Conservation (phyloP, 2,888 invertebrate species). For the Serrognathus titanus region DNA sequence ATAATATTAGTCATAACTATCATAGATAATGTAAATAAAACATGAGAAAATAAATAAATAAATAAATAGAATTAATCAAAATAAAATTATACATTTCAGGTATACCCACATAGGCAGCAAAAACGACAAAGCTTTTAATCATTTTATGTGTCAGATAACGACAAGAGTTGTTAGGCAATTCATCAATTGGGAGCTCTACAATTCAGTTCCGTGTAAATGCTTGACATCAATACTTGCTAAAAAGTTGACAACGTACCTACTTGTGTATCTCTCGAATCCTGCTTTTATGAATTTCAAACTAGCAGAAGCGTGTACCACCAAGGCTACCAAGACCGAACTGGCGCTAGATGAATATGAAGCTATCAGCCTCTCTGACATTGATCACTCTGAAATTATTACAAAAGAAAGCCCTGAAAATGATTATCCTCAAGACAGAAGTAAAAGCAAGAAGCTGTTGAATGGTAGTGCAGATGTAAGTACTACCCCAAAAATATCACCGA, state of each 20-base stretch:
- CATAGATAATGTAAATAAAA: too few species aligned
- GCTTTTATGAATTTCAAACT: slow-evolving; percentile 49
- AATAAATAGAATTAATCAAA: too few species aligned
- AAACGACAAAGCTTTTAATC: slow-evolving; percentile 51
- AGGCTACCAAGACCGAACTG: slow-evolving; percentile 27
- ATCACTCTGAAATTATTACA: slow-evolving; percentile 9
- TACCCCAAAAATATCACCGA: slow-evolving; percentile 22
- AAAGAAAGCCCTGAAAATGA: not conserved
- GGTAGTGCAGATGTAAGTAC: not conserved
- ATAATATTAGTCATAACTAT: too few species aligned
- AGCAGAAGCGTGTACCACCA: slow-evolving; percentile 28
- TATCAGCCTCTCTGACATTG: slow-evolving; percentile 30
- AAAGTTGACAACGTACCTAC: slow-evolving; percentile 53
- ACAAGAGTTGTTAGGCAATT: slow-evolving; percentile 58
- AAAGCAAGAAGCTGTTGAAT: slow-evolving; percentile 1
- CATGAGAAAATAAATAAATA: too few species aligned
- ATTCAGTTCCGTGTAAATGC: slow-evolving; percentile 63
- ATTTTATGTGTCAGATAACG: slow-evolving; percentile 59
- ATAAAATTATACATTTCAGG: slow-evolving; percentile 29
- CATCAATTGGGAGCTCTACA: slow-evolving; percentile 65
- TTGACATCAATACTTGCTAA: slow-evolving; percentile 61
- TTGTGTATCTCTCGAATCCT: slow-evolving; percentile 53
- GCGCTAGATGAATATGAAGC: slow-evolving; percentile 33
- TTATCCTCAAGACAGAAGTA: slow-evolving; percentile 8
- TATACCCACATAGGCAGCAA: slow-evolving; percentile 47